phyloP scores from a whole-genome alignment of 1,140 invertebrate species.

The Ips typographus region DNA sequence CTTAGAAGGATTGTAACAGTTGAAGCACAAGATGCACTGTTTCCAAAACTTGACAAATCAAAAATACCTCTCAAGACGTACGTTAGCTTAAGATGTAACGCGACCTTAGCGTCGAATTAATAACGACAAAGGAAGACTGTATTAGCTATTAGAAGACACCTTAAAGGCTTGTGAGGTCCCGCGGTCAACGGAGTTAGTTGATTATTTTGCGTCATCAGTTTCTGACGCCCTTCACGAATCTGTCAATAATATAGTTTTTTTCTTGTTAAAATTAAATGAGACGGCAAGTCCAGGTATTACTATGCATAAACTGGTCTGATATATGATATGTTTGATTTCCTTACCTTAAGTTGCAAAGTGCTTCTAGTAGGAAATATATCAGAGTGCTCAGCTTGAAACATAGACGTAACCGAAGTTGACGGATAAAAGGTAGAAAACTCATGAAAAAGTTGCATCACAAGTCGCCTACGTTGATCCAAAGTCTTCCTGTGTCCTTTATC shows the following conservation, averaged over 20 bases:
- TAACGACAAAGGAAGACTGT: too few relatives aligned
- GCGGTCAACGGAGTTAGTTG: conserved; percentile 57
- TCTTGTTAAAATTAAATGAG: too few relatives aligned
- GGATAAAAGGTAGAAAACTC: conserved; percentile 82
- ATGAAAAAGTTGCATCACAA: conserved; percentile 93
- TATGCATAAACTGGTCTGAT: too few relatives aligned
- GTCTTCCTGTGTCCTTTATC: conserved; percentile 81
- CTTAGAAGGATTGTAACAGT: too few relatives aligned
- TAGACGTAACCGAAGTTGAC: conserved; percentile 84
- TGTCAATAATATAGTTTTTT: neutral
- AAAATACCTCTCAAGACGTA: too few relatives aligned
- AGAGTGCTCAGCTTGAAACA: conserved; percentile 83
- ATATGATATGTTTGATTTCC: too few relatives aligned
- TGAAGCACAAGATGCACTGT: too few relatives aligned
- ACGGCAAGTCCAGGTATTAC: too few relatives aligned
- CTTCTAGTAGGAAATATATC: conserved; percentile 93
- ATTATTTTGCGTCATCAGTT: conserved; percentile 76
- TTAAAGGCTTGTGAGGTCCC: conserved; percentile 42
- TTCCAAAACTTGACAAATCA: too few relatives aligned
- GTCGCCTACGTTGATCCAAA: conserved; percentile 84
- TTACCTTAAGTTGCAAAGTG: conserved; percentile 83
- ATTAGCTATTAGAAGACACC: conserved; percentile 50
- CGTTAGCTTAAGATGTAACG: too few relatives aligned
- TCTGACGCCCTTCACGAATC: conserved; percentile 96
- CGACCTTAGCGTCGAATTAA: too few relatives aligned